Percentiles rank a stretch among this genome's conserved stretches.
Conservation (phyloP, 2,797 vertebrate genomes). For the Sebastes hubbsi region DNA sequence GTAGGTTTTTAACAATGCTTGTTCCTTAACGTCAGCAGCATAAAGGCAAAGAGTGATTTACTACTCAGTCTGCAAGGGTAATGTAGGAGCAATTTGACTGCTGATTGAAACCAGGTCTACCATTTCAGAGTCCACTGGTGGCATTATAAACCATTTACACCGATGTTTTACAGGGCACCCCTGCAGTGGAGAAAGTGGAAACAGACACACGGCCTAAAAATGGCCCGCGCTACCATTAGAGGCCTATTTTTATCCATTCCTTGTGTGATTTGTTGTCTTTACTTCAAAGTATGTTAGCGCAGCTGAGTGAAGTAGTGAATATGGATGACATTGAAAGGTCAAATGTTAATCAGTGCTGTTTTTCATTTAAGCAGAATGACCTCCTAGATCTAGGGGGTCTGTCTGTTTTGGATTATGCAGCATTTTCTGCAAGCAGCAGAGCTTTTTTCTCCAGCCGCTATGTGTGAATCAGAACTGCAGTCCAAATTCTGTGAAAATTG, state of each 20-base stretch:
- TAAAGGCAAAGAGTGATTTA: slow-evolving; percentile 74
- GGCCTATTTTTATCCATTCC: slow-evolving; percentile 53
- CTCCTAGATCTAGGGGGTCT: slow-evolving; percentile 21
- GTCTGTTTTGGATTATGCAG: slow-evolving; percentile 59
- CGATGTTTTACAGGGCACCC: slow-evolving; percentile 79
- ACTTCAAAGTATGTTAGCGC: slow-evolving; percentile 49
- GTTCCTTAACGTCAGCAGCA: slow-evolving; percentile 67
- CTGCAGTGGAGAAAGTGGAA: slow-evolving; percentile 78
- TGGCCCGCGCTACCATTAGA: slow-evolving; percentile 34
- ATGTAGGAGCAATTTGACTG: slow-evolving; percentile 84
- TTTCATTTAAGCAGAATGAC: slow-evolving; percentile 58
- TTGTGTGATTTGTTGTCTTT: slow-evolving; percentile 53
- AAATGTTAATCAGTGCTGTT: slow-evolving; percentile 71
- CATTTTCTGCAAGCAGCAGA: slow-evolving; percentile 22
- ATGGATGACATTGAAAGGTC: slow-evolving; percentile 69
- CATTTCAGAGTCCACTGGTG: slow-evolving; percentile 82
- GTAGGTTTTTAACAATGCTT: slow-evolving; percentile 74
- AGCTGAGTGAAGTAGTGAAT: slow-evolving; percentile 58
- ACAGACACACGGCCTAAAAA: slow-evolving; percentile 72
- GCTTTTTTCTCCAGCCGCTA: slow-evolving; percentile 13
- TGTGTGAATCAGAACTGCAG: not conserved
- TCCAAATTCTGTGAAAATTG: slow-evolving; percentile 9
- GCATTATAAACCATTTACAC: slow-evolving; percentile 86
- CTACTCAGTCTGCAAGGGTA: slow-evolving; percentile 74
- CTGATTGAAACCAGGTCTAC: slow-evolving; percentile 87